Conservation (phyloP, 2,888 invertebrate genomes). For the Petrolisthes manimaculis region DNA sequence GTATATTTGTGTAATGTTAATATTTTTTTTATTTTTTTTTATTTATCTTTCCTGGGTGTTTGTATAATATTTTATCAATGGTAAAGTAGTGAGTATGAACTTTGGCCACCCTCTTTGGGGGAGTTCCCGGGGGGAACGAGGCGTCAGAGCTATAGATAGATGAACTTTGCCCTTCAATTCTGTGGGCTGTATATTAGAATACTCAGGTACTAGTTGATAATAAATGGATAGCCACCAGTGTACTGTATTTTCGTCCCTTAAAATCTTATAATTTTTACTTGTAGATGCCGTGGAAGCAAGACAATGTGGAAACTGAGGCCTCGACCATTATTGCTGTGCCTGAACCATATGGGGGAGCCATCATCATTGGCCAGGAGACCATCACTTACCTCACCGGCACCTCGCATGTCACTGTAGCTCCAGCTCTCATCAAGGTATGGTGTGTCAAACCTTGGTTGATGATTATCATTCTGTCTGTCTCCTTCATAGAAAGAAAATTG, state of each 20-base stretch:
- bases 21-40: neutral
- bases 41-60: neutral
- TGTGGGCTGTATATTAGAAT: too few relatives aligned
- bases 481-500: too few relatives aligned
- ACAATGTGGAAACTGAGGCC: conserved; percentile 97
- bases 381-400: conserved; percentile 96
- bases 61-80: too few relatives aligned
- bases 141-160: too few relatives aligned
- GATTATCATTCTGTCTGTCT: too few relatives aligned
- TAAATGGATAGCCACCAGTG: too few relatives aligned
- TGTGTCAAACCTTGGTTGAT: neutral
- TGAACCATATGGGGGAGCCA: conserved; percentile 91
- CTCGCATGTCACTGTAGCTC: conserved; percentile 90
- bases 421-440: conserved; percentile 88
- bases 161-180: too few relatives aligned
- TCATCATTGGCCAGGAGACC: conserved; percentile 97
- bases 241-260: too few relatives aligned
- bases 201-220: too few relatives aligned
- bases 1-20: neutral
- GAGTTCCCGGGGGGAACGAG: too few relatives aligned
- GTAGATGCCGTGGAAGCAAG: conserved; percentile 92
- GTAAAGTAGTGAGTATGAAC: too few relatives aligned
- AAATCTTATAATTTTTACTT: neutral
- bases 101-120: too few relatives aligned
- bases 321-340: conserved; percentile 97